phyloP scores from a whole-genome alignment of 2,797 vertebrate species.

The Propithecus perrieri region DNA sequence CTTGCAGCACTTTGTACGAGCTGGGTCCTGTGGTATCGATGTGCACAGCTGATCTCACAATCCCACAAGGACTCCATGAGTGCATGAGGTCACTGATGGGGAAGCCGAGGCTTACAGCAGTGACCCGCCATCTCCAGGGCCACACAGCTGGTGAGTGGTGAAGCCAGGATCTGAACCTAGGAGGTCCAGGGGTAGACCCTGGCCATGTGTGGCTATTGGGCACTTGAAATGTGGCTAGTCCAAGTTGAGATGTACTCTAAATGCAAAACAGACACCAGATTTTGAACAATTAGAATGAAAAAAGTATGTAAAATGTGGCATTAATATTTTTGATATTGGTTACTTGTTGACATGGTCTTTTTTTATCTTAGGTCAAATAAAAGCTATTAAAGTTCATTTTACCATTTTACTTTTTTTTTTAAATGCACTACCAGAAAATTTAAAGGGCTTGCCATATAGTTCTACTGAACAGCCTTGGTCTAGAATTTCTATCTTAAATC shows the following conservation, averaged over 20 bases:
- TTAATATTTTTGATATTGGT: neutral
- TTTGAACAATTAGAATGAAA: neutral
- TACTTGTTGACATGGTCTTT: neutral
- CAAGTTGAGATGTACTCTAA: accelerated
- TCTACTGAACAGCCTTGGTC: neutral
- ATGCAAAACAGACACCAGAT: accelerated
- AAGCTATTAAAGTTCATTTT: neutral
- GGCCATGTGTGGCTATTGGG: accelerated
- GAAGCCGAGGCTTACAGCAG: accelerated
- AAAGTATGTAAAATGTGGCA: accelerated
- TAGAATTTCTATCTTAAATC: neutral
- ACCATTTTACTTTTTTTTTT: neutral
- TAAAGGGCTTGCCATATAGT: neutral
- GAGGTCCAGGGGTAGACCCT: accelerated
- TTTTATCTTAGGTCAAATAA: neutral
- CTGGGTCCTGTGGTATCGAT: accelerated
- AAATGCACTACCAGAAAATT: neutral
- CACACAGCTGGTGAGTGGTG: accelerated
- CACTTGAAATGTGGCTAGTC: neutral
- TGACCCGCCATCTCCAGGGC: too few relatives aligned
- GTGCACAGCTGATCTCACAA: accelerated
- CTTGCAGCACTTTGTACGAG: accelerated
- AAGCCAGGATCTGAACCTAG: neutral
- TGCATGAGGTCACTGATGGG: neutral
- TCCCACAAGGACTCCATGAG: accelerated